A percentile compares a stretch with the other conserved stretches of the same genome.
phyloP scores from a whole-genome alignment of 1,140 invertebrate genomes.

The Atta colombica region DNA sequence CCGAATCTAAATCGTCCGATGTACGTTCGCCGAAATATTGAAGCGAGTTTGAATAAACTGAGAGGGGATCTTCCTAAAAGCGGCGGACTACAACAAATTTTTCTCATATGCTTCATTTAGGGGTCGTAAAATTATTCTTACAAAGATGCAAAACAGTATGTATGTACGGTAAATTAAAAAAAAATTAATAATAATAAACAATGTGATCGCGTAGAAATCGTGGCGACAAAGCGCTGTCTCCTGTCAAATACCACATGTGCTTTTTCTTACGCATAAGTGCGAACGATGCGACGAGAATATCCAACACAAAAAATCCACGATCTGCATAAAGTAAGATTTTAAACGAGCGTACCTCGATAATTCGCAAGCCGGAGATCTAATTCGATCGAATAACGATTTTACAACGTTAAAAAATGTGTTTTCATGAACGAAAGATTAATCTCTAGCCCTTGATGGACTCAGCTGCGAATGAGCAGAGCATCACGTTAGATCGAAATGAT shows the following conservation, averaged over 20 bases:
- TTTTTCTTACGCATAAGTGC: slow-evolving; percentile 60
- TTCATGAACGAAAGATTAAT: slow-evolving; percentile 71
- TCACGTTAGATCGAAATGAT: slow-evolving; percentile 76
- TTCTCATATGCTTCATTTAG: slow-evolving; percentile 44
- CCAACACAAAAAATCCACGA: slow-evolving; percentile 65
- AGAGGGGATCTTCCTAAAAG: slow-evolving; percentile 62
- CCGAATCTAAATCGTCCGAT: slow-evolving; percentile 59
- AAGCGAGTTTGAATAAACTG: slow-evolving; percentile 66
- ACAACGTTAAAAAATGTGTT: slow-evolving; percentile 55
- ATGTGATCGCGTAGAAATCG: slow-evolving; percentile 3
- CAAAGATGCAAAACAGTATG: slow-evolving; percentile 54
- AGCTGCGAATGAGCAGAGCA: slow-evolving; percentile 68
- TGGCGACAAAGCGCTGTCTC: slow-evolving; percentile 48
- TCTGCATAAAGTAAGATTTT: slow-evolving; percentile 65
- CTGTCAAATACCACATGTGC: slow-evolving; percentile 67
- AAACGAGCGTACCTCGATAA: slow-evolving; percentile 68
- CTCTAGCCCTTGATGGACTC: slow-evolving; percentile 65
- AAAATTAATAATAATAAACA: slow-evolving; percentile 46
- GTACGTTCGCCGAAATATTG: slow-evolving; percentile 69
- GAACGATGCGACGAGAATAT: slow-evolving; percentile 65
- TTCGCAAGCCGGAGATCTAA: slow-evolving; percentile 45
- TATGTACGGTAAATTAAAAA: slow-evolving; percentile 31
- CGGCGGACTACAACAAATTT: slow-evolving; percentile 67
- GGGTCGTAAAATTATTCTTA: slow-evolving; percentile 64
- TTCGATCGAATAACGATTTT: slow-evolving; percentile 63